Percentiles rank a stretch among this genome's conserved stretches.
Conservation (phyloP, 2,113 vertebrate genomes). For the Apistogramma diplotaenia region DNA sequence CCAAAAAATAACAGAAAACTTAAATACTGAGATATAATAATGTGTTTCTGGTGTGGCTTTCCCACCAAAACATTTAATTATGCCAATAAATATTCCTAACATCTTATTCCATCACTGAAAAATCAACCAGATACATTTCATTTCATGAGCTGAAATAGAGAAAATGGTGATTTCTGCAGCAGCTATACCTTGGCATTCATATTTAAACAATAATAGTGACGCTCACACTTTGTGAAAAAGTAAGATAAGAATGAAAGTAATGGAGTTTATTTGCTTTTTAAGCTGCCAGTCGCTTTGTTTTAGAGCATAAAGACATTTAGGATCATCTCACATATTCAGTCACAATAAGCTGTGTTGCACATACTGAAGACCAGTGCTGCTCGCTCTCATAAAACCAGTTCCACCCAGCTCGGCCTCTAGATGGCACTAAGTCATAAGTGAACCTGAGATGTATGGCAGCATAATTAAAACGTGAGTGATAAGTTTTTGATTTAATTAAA, state of each 20-base stretch:
- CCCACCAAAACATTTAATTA: neutral
- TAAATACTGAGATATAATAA: neutral
- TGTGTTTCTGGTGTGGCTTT: neutral
- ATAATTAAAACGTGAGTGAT: conserved; percentile 68
- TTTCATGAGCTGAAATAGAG: neutral
- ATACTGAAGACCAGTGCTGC: conserved; percentile 3
- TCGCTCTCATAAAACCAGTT: neutral
- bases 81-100: neutral
- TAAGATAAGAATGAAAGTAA: neutral
- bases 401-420: conserved; percentile 56
- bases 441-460: conserved; percentile 19
- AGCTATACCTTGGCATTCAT: neutral
- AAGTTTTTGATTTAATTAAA: conserved; percentile 70
- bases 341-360: neutral
- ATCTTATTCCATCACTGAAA: too few species aligned
- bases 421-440: conserved; percentile 75
- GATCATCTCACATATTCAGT: neutral
- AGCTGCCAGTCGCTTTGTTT: neutral
- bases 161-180: neutral
- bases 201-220: neutral
- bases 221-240: neutral
- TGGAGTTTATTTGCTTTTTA: neutral
- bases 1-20: neutral
- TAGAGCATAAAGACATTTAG: neutral
- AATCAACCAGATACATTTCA: too few species aligned